A percentile compares a stretch with the other conserved stretches of the same genome.
phyloP scores from a whole-genome alignment of 1,140 invertebrate species.

The Pissodes strobi region DNA sequence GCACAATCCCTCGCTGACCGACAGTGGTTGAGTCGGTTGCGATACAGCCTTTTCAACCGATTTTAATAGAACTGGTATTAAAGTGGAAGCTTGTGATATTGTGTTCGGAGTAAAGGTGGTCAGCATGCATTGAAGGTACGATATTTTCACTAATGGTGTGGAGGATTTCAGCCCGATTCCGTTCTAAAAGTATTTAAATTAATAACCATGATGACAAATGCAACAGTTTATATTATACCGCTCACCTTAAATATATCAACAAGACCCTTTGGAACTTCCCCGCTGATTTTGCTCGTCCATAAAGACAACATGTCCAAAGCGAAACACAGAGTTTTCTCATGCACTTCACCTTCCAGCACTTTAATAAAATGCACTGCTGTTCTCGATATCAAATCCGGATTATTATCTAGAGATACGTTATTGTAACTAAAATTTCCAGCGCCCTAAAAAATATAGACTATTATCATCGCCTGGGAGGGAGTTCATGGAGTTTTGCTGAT shows the following conservation, averaged over 20 bases:
- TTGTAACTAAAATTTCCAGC: conserved; percentile 81
- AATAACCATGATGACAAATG: neutral
- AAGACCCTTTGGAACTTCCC: conserved; percentile 71
- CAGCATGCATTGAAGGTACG: conserved; percentile 76
- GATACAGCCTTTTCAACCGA: conserved; percentile 71
- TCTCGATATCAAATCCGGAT: conserved; percentile 64
- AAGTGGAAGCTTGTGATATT: conserved; percentile 57
- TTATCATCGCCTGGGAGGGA: too few species aligned
- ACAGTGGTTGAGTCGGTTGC: conserved; percentile 65
- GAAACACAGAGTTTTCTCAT: conserved; percentile 87
- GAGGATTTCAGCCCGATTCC: conserved; percentile 78
- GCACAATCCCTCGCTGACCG: conserved; percentile 79
- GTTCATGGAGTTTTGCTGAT: too few species aligned
- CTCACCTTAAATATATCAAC: conserved; percentile 75
- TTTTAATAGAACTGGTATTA: conserved; percentile 67
- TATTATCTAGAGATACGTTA: conserved; percentile 64
- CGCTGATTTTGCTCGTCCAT: conserved; percentile 75
- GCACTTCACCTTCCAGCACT: conserved; percentile 85
- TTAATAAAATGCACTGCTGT: conserved; percentile 74
- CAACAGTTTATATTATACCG: neutral
- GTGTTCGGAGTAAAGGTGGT: conserved; percentile 64
- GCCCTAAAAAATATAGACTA: conserved; percentile 61
- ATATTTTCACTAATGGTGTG: conserved; percentile 71
- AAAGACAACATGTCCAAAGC: conserved; percentile 78
- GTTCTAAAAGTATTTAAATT: conserved; percentile 61